These are phyloP conservation scores for Sipunculus nudus DNA, from an alignment of 2,888 invertebrate species.

Conservation along the genomic window DNA sequence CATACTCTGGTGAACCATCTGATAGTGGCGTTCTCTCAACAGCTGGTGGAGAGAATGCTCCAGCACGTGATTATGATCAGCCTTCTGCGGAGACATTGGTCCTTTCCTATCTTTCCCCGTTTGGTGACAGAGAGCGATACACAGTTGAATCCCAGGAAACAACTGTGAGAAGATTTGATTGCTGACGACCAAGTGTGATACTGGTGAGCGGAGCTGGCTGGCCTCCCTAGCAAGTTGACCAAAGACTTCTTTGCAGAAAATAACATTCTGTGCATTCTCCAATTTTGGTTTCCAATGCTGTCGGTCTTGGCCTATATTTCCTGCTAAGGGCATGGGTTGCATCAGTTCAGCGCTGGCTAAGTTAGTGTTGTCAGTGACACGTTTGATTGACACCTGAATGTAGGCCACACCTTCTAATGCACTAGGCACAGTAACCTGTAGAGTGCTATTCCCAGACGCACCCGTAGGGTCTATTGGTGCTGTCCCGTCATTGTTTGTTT, in stretches of 20 bases:
- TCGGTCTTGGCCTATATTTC: conserved; percentile 50
- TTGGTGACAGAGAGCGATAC: conserved; percentile 91
- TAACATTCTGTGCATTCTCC: conserved; percentile 96
- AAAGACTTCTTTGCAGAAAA: conserved; percentile 96
- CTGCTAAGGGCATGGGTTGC: conserved; percentile 51
- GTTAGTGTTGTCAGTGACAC: conserved; percentile 42
- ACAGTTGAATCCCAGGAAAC: conserved; percentile 90
- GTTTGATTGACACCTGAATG: conserved; percentile 92
- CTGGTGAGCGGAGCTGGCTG: conserved; percentile 89
- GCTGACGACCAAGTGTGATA: conserved; percentile 96
- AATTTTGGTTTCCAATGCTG: conserved; percentile 94
- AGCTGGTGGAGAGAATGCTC: conserved; percentile 96
- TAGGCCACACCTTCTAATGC: conserved; percentile 96
- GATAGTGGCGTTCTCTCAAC: conserved; percentile 88
- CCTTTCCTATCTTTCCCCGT: conserved; percentile 70
- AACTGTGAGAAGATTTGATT: conserved; percentile 95
- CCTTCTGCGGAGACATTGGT: conserved; percentile 48
- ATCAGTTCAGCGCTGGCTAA: conserved; percentile 57
- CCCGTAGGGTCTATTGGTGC: conserved; percentile 3
- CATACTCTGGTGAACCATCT: conserved; percentile 91
- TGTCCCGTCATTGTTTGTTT: conserved; percentile 71
- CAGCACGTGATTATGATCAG: conserved; percentile 93
- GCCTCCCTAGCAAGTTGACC: conserved; percentile 92
- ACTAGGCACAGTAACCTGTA: conserved; percentile 90
- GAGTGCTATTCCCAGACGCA: conserved; percentile 70